Evolutionary conservation across 2,113 vertebrate species (phyloP).

Genomic region (Bungarus multicinctus): DNA sequence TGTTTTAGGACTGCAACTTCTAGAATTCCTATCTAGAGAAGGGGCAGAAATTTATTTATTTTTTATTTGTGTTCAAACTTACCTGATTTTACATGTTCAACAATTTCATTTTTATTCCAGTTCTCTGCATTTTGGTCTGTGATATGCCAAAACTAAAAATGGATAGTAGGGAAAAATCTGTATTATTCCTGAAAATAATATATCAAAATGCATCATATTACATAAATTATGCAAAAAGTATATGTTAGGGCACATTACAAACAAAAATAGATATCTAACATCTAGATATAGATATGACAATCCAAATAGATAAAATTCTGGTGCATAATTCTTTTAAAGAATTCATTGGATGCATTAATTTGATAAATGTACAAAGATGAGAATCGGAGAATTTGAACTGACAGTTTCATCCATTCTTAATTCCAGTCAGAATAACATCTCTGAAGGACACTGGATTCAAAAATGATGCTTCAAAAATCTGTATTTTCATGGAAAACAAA

Average conservation of each 20-base stretch:
- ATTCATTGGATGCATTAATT: neutral
- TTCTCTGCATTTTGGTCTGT: neutral
- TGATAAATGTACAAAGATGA: neutral
- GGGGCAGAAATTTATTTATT: neutral
- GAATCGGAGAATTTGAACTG: neutral
- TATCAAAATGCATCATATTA: neutral
- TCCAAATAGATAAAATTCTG: neutral
- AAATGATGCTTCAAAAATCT: neutral
- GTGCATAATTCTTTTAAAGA: neutral
- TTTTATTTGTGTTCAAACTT: neutral
- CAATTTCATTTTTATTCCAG: neutral
- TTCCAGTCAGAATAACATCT: neutral
- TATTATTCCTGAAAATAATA: neutral
- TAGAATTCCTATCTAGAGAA: neutral
- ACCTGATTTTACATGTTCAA: neutral
- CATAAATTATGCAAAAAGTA: neutral
- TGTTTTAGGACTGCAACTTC: neutral
- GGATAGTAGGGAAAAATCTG: neutral
- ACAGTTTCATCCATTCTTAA: neutral
- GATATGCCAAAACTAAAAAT: neutral
- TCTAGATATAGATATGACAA: neutral
- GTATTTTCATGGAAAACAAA: neutral
- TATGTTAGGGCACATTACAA: neutral
- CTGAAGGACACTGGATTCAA: neutral
- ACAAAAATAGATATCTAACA: neutral